Conservation (phyloP, 2,113 vertebrate genomes). For the Mungos mungo region DNA sequence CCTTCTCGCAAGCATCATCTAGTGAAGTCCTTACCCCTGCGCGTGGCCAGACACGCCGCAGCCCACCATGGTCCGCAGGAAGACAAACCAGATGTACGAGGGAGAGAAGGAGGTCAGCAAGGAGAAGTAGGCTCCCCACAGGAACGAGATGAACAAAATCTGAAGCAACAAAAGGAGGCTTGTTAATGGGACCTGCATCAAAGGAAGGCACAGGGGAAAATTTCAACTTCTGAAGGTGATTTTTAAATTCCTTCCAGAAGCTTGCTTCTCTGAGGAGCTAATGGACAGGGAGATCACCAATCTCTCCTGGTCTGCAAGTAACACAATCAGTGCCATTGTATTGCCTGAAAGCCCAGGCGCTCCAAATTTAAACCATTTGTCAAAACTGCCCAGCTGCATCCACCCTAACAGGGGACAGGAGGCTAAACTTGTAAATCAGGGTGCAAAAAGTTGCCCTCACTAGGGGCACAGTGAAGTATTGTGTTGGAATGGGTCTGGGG, state of each 20-base stretch:
- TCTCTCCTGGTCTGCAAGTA: not conserved
- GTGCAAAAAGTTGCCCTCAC: not conserved
- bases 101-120: constrained; percentile 95
- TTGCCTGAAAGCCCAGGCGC: not conserved
- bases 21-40: constrained; percentile 88
- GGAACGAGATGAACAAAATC: constrained; percentile 92
- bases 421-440: not conserved
- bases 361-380: not conserved
- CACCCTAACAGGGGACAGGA: not conserved
- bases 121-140: constrained; percentile 96
- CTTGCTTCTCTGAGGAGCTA: not conserved
- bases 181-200: not conserved
- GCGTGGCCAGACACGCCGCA: constrained; percentile 92
- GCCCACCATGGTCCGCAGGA: constrained; percentile 95
- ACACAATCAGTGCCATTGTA: no score
- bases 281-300: not conserved
- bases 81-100: constrained; percentile 95
- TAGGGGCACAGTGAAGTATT: not conserved
- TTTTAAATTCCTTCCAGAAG: not conserved
- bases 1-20: not conserved
- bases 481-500: not conserved
- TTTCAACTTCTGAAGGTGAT: not conserved
- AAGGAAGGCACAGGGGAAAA: accelerated
- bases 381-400: not conserved
- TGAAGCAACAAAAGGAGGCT: constrained; percentile 58